These are phyloP conservation scores for Lepeophtheirus salmonis DNA, from an alignment of 1,140 invertebrate species.

Conservation along the genomic window DNA sequence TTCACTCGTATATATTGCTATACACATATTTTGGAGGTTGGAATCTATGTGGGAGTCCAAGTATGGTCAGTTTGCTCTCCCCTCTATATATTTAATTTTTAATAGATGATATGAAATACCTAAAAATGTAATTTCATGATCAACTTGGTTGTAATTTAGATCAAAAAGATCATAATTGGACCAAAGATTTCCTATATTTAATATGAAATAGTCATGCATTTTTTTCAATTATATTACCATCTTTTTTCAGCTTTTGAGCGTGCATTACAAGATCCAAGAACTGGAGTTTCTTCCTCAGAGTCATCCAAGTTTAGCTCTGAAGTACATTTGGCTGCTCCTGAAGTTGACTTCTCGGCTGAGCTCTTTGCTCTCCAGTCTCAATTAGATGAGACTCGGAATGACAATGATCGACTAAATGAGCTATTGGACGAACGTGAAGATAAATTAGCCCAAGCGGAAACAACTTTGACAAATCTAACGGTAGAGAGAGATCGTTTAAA, in stretches of 20 bases:
- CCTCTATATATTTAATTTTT: no score
- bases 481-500: slow-evolving; percentile 20
- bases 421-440: background rate
- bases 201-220: no score
- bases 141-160: no score
- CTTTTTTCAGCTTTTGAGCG: background rate
- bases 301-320: background rate
- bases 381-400: background rate
- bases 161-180: no score
- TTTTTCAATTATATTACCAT: no score
- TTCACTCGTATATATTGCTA: no score
- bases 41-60: no score
- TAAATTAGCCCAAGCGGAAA: background rate
- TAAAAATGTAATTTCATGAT: no score
- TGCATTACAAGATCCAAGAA: background rate
- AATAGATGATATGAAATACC: no score
- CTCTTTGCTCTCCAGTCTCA: background rate
- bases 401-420: background rate
- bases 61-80: no score
- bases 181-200: no score
- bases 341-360: background rate
- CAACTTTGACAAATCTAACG: background rate
- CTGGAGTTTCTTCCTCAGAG: background rate
- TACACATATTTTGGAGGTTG: no score
- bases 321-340: background rate